A percentile compares a stretch with the other conserved stretches of the same genome.
These are phyloP conservation scores for Ceraclea dissimilis DNA, from an alignment of 2,888 invertebrate genomes.

Conservation along the genomic window DNA sequence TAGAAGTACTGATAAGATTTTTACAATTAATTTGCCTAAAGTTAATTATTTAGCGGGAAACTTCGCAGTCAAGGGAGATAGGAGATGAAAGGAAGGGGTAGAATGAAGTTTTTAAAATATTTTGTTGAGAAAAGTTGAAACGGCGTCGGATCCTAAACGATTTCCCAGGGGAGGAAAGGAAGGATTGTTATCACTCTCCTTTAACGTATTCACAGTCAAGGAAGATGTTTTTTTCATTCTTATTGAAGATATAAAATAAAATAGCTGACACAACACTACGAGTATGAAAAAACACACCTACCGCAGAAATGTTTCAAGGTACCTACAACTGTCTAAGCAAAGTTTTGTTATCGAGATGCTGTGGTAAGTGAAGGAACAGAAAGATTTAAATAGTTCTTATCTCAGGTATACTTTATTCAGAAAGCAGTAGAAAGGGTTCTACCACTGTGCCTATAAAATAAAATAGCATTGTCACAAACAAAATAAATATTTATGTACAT, in stretches of 20 bases:
- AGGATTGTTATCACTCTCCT: conserved; percentile 24
- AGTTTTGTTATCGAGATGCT: not conserved
- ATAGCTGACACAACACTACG: not conserved
- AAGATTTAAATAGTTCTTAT: conserved; percentile 2
- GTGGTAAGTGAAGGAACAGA: not conserved
- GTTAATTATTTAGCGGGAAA: conserved; percentile 24
- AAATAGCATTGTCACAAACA: too few relatives aligned
- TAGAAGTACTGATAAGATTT: conserved; percentile 14
- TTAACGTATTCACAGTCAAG: conserved; percentile 8
- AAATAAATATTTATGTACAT: too few relatives aligned
- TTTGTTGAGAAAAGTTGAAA: conserved; percentile 21
- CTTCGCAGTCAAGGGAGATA: conserved; percentile 8
- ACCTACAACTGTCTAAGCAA: not conserved
- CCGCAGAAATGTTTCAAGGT: not conserved
- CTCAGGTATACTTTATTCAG: too few relatives aligned
- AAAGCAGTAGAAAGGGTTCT: too few relatives aligned
- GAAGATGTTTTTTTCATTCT: not conserved
- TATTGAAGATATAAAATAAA: conserved; percentile 2
- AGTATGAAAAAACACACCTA: not conserved
- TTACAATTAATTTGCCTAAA: conserved; percentile 23
- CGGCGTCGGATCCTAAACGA: conserved; percentile 19
- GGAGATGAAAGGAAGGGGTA: conserved; percentile 10
- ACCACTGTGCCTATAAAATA: too few relatives aligned
- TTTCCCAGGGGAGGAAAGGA: conserved; percentile 22
- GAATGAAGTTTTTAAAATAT: conserved; percentile 20